Conservation (phyloP, 2,797 vertebrate genomes). For the Tangara arthus region DNA sequence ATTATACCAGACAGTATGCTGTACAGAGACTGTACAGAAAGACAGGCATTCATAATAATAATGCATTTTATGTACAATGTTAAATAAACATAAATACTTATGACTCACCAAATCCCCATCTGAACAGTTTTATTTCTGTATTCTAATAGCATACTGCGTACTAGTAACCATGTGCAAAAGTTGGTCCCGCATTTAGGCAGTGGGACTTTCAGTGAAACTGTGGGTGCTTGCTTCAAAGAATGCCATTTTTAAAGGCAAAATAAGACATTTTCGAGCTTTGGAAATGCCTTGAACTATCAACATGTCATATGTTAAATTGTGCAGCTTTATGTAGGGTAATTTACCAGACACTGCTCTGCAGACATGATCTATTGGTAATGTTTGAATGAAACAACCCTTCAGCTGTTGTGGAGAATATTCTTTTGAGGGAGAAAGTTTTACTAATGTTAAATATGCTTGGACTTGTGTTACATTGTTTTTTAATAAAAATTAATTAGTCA, state of each 20-base stretch:
- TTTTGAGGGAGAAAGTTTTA: not conserved
- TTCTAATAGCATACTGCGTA: not conserved
- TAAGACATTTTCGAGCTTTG: not conserved
- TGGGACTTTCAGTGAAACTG: not conserved
- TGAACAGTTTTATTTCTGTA: not conserved
- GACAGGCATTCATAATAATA: not conserved
- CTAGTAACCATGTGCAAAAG: not conserved
- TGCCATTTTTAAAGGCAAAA: not conserved
- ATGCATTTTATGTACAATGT: not conserved
- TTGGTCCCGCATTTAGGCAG: not conserved
- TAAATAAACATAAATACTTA: not conserved
- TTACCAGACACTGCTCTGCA: not conserved
- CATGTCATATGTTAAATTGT: not conserved
- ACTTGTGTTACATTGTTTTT: not conserved
- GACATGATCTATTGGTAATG: accelerated
- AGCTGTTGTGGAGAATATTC: not conserved
- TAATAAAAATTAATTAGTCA: not conserved
- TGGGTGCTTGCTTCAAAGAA: not conserved
- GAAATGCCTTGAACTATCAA: not conserved
- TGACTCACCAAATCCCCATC: not conserved
- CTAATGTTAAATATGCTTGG: not conserved
- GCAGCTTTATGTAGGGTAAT: not conserved
- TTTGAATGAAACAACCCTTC: not conserved
- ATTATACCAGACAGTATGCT: not conserved
- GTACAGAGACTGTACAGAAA: not conserved